phyloP scores from a whole-genome alignment of 2,888 invertebrate species.

The Pollenia amentaria region DNA sequence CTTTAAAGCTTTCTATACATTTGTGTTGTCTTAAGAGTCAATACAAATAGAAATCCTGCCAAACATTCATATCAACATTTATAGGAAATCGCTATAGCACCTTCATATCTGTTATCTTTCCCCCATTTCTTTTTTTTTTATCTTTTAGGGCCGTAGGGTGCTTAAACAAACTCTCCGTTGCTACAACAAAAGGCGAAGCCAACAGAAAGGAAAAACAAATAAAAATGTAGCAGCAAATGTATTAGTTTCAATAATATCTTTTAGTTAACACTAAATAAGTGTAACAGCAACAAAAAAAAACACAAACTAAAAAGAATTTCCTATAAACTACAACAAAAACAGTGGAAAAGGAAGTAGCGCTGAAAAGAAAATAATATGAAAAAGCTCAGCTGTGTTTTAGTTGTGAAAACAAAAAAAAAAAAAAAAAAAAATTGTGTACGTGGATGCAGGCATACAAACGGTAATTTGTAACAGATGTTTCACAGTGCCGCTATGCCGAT shows the following conservation, averaged over 20 bases:
- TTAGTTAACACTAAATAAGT: slow-evolving; percentile 60
- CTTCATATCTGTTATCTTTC: too few relatives aligned
- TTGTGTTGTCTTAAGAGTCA: too few relatives aligned
- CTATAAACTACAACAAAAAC: background rate
- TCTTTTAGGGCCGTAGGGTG: background rate
- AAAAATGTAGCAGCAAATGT: slow-evolving; percentile 2
- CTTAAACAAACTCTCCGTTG: background rate
- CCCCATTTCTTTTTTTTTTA: too few relatives aligned
- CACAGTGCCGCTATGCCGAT: slow-evolving; percentile 15
- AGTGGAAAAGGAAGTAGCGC: slow-evolving; percentile 38
- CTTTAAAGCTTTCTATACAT: too few relatives aligned
- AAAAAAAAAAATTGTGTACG: slow-evolving; percentile 28
- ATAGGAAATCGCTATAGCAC: too few relatives aligned
- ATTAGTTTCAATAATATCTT: slow-evolving; percentile 62
- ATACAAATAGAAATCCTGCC: too few relatives aligned
- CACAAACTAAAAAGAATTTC: slow-evolving; percentile 21
- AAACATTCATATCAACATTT: too few relatives aligned
- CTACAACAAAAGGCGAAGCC: background rate
- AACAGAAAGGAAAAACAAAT: background rate
- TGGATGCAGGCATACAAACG: slow-evolving; percentile 60
- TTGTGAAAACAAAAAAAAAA: slow-evolving; percentile 1
- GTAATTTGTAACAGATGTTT: slow-evolving; percentile 72
- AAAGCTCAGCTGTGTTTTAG: slow-evolving; percentile 36
- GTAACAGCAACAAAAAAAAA: slow-evolving; percentile 18
- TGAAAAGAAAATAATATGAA: background rate